These are phyloP conservation scores for Echinarachnius parma DNA, from an alignment of 53 echinoderm and acorn worm genomes.

Conservation along the genomic window DNA sequence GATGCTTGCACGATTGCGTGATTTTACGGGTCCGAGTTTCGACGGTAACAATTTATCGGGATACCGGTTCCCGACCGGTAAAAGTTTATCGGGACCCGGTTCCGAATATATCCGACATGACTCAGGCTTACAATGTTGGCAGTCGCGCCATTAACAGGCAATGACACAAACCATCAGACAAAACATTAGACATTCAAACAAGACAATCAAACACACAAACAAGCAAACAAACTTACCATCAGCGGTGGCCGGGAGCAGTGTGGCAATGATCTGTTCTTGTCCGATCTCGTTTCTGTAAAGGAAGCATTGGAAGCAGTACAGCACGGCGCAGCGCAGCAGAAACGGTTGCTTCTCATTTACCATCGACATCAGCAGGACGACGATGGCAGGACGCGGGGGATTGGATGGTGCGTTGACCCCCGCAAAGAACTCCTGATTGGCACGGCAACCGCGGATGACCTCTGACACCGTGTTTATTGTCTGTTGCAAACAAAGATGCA, in stretches of 20 bases:
- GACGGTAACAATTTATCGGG: no score
- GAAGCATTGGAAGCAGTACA: slow-evolving; percentile 98
- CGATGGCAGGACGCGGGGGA: slow-evolving; percentile 96
- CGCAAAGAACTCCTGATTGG: slow-evolving; percentile 96
- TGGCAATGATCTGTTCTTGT: slow-evolving; percentile 95
- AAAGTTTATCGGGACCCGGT: no score
- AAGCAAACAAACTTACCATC: slow-evolving; percentile 87
- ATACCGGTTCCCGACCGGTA: no score
- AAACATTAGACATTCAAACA: no score
- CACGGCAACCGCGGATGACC: slow-evolving; percentile 83
- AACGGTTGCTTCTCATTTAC: slow-evolving; percentile 99
- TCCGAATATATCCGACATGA: no score
- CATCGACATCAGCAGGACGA: slow-evolving; percentile 99
- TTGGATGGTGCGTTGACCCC: slow-evolving; percentile 94
- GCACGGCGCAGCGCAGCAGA: slow-evolving; percentile 91
- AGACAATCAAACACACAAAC: no score
- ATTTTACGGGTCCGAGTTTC: no score
- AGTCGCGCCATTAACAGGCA: no score
- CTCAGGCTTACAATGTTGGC: no score
- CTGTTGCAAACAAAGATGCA: no score
- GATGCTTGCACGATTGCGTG: no score
- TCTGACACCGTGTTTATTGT: slow-evolving; percentile 96
- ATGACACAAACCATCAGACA: no score
- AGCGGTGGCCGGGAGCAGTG: slow-evolving; percentile 92
- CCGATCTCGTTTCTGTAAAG: slow-evolving; percentile 94